Conservation (phyloP, 2,113 vertebrate genomes). For the Tonatia bakeri region DNA sequence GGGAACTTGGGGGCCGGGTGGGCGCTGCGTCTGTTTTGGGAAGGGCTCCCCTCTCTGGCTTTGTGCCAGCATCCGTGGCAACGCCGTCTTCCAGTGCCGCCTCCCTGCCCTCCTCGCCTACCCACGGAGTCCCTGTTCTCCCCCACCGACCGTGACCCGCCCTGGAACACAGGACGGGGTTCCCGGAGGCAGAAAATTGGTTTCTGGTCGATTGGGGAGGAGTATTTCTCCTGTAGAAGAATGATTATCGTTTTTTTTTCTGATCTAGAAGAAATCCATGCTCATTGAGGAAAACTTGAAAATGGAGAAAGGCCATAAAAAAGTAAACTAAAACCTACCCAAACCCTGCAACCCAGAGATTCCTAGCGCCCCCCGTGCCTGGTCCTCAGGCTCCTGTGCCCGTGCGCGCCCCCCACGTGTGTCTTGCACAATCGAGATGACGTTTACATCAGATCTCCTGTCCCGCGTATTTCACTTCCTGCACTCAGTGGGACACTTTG, state of each 20-base stretch:
- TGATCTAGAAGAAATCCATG: not conserved
- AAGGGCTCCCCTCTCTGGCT: not conserved
- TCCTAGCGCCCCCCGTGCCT: no score
- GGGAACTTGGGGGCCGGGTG: not conserved
- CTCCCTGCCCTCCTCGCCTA: no score
- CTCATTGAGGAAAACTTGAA: not conserved
- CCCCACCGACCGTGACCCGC: fast-evolving
- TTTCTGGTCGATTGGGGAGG: not conserved
- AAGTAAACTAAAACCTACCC: no score
- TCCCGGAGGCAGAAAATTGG: not conserved
- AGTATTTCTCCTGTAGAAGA: not conserved
- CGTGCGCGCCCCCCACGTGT: no score
- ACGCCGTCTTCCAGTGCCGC: fast-evolving
- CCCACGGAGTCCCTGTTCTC: fast-evolving
- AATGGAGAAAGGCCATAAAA: not conserved
- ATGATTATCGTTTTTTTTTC: not conserved
- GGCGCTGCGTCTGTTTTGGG: fast-evolving
- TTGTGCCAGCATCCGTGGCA: not conserved
- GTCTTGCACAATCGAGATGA: not conserved
- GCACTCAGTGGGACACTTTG: no score
- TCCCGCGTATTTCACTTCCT: fast-evolving
- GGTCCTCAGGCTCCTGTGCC: not conserved
- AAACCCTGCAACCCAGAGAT: not conserved
- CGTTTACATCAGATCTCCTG: fast-evolving
- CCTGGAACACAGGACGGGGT: not conserved